These are phyloP conservation scores for Mus caroli DNA, from an alignment of 2,797 vertebrate genomes.

Conservation along the genomic window DNA sequence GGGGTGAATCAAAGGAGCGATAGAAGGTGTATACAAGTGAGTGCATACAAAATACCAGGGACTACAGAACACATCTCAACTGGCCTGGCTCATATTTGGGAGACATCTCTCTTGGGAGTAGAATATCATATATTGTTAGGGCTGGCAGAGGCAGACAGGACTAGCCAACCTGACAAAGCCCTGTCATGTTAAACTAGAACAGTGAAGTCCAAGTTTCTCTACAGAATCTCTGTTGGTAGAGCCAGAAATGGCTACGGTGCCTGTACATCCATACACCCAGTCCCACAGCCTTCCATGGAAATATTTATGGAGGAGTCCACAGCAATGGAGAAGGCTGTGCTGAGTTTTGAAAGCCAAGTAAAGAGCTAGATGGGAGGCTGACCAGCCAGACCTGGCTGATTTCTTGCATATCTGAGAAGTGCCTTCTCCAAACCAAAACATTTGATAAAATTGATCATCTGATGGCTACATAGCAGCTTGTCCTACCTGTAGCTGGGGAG, in stretches of 20 bases:
- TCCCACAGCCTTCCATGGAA: not conserved
- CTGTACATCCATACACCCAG: accelerated
- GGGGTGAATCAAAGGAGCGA: not conserved
- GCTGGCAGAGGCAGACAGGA: not conserved
- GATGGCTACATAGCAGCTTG: too few relatives aligned
- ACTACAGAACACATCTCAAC: accelerated
- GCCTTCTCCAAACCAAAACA: not conserved
- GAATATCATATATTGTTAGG: not conserved
- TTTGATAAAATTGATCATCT: not conserved
- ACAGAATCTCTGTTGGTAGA: not conserved
- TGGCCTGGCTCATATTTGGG: accelerated
- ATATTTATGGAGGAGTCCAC: not conserved
- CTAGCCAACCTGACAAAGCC: not conserved
- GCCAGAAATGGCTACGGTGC: not conserved
- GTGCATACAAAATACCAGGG: not conserved
- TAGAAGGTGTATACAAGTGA: not conserved
- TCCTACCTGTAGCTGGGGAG: not conserved
- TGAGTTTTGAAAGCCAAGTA: not conserved
- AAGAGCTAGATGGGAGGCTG: not conserved
- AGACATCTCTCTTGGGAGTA: not conserved
- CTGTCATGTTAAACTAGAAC: not conserved
- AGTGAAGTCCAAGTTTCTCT: not conserved
- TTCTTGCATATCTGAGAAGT: not conserved
- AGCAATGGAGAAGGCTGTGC: not conserved
- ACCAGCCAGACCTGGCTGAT: not conserved